These are phyloP conservation scores for Malurus cyaneus DNA, from an alignment of 2,113 vertebrate genomes.

Conservation along the genomic window DNA sequence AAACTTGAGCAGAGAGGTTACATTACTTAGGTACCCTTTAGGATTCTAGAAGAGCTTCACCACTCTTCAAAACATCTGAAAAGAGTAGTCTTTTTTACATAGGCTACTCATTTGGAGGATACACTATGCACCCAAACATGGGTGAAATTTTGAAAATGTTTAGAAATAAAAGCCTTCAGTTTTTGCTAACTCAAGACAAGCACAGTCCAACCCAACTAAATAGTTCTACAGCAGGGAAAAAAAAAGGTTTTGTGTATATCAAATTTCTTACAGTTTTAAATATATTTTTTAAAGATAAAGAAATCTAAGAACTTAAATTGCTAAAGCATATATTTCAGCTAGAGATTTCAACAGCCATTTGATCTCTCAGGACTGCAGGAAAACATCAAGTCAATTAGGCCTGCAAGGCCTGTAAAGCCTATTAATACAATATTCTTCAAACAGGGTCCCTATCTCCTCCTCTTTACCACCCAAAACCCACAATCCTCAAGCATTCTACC, in stretches of 20 bases:
- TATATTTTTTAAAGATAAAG: background rate
- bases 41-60: background rate
- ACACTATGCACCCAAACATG: background rate
- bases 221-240: background rate
- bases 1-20: background rate
- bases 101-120: background rate
- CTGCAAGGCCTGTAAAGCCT: background rate
- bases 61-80: background rate
- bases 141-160: background rate
- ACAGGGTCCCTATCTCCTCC: background rate
- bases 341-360: background rate
- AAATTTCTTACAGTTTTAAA: background rate
- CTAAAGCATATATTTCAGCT: background rate
- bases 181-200: background rate
- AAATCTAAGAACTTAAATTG: background rate
- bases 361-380: background rate
- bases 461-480: background rate
- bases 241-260: rapidly evolving
- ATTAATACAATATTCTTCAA: background rate
- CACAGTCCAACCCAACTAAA: background rate
- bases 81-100: background rate
- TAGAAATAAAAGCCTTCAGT: background rate
- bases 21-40: background rate
- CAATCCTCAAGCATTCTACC: slow-evolving; percentile 68
- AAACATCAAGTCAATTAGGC: background rate